Base-by-base conservation (phyloP, 2,797 vertebrate species). In the Chanos chanos region DNA sequence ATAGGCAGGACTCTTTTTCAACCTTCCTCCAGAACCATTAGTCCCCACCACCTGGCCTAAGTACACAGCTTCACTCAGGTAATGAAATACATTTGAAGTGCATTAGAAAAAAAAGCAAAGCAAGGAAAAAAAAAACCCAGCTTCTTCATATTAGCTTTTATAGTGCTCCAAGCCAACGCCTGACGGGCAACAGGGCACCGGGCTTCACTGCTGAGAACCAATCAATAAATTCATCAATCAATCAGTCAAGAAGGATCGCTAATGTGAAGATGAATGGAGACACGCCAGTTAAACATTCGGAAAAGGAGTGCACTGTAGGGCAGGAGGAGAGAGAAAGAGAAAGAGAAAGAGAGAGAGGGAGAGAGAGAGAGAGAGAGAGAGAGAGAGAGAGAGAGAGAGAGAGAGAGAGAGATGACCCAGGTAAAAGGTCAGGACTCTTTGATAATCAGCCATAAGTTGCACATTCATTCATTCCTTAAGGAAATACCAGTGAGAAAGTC, bases 1-100 rank as follows among this genome's bases (percentile, higher is more conserved):
- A 57, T 44, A 53, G 40, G 40, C 18, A 19, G 16, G 44, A 45
- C 21, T 44, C 27, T 7, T 43, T 53, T 53, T 51, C 45, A 24
- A 36, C 16, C 31, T 8, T 27, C 45, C 65, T 37, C 40, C 36
- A 22, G 53, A 45, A 34, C 63, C 63, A 65, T 65, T 58, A 58
- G 45, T 19, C 63, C 45, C 51, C 37, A 28, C 25, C 43, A 21
- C 6, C 47, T 57, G 62, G 21, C 63, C 57, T 57, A 54, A 45
- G 49, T 58, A 52, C 62, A 53, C 47, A 48, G 59, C 41, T 55
- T 63, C 59, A 50, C 47, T 58, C 52, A 27, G 34, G 61, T 71
- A 62, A 62, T 63, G 61, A 66, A 70, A 70, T 51, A 55, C 50
- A 49, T 49, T 58, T 45, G 45, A 43, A 71, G 60, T 52, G 39